Evolutionary conservation across 1,140 invertebrate genomes (phyloP).

Genomic region (Drosophila hydei): DNA sequence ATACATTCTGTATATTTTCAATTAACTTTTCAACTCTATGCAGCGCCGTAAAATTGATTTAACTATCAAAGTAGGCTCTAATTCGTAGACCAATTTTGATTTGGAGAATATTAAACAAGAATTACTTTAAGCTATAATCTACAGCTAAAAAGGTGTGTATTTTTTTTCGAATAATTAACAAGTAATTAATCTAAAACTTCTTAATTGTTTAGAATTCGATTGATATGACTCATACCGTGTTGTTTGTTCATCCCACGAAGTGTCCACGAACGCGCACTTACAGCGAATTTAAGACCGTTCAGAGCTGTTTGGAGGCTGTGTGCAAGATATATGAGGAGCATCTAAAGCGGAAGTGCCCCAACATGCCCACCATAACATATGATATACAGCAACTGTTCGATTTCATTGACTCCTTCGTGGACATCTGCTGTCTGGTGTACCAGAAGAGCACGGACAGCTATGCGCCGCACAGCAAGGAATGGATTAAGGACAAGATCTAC

Average conservation of each 20-base stretch:
- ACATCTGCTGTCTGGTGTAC: slow-evolving; percentile 97
- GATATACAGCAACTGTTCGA: slow-evolving; percentile 98
- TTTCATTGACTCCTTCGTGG: slow-evolving; percentile 97
- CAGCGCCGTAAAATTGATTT: too few relatives aligned
- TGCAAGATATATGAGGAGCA: slow-evolving; percentile 98
- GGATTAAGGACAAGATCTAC: slow-evolving; percentile 99
- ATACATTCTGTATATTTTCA: too few relatives aligned
- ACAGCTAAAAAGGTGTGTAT: too few relatives aligned
- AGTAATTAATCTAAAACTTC: too few relatives aligned
- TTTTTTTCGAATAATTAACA: too few relatives aligned
- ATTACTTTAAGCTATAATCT: too few relatives aligned
- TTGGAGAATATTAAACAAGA: too few relatives aligned
- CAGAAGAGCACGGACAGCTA: slow-evolving; percentile 96
- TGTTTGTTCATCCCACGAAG: slow-evolving; percentile 94
- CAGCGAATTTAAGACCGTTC: slow-evolving; percentile 96
- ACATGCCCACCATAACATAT: slow-evolving; percentile 97
- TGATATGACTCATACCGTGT: slow-evolving; percentile 93
- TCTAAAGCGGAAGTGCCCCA: slow-evolving; percentile 94
- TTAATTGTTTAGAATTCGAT: too few relatives aligned
- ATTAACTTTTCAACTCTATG: too few relatives aligned
- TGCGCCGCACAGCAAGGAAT: slow-evolving; percentile 98
- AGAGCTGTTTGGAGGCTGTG: slow-evolving; percentile 97
- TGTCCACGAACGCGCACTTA: slow-evolving; percentile 96
- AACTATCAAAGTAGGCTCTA: too few relatives aligned
- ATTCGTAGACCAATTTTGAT: too few relatives aligned